These are phyloP conservation scores for Drosophila truncata DNA, from an alignment of 1,140 invertebrate genomes.

Conservation along the genomic window DNA sequence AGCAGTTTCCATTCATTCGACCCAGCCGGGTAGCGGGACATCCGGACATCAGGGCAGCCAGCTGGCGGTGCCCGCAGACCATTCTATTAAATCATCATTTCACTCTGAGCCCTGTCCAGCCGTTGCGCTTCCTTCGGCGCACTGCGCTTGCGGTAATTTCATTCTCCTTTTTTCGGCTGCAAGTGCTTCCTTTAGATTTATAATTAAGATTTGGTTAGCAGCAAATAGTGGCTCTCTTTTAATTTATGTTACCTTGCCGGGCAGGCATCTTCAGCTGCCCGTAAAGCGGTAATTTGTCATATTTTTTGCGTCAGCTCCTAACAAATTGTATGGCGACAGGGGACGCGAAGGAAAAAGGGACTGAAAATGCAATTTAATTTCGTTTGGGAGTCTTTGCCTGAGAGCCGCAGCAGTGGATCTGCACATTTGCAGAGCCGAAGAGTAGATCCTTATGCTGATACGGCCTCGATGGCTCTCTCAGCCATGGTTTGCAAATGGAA, in stretches of 20 bases:
- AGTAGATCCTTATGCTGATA: neutral
- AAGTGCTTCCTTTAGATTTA: conserved; percentile 84
- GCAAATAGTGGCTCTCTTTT: conserved; percentile 63
- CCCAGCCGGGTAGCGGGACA: conserved; percentile 54
- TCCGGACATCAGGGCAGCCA: conserved; percentile 43
- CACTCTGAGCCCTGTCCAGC: conserved; percentile 41
- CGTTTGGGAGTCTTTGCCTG: conserved; percentile 28
- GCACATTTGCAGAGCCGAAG: neutral
- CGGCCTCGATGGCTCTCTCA: neutral
- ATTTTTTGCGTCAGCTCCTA: conserved; percentile 57
- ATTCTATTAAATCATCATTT: conserved; percentile 84
- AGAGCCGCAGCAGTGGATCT: conserved; percentile 36
- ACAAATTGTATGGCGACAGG: conserved; percentile 54
- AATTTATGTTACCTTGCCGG: conserved; percentile 41
- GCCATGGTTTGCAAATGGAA: conserved; percentile 7
- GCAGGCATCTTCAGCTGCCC: conserved; percentile 55
- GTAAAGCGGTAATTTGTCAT: conserved; percentile 75
- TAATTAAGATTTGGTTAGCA: conserved; percentile 84
- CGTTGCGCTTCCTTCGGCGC: conserved; percentile 28
- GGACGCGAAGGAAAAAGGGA: neutral
- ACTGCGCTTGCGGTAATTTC: conserved; percentile 73
- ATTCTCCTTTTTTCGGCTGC: conserved; percentile 48
- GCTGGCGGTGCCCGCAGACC: conserved; percentile 82
- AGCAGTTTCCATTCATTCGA: conserved; percentile 68
- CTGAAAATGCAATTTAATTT: conserved; percentile 68